Evolutionary conservation across 2,888 invertebrate genomes (phyloP).

Genomic region (Altica lythri): DNA sequence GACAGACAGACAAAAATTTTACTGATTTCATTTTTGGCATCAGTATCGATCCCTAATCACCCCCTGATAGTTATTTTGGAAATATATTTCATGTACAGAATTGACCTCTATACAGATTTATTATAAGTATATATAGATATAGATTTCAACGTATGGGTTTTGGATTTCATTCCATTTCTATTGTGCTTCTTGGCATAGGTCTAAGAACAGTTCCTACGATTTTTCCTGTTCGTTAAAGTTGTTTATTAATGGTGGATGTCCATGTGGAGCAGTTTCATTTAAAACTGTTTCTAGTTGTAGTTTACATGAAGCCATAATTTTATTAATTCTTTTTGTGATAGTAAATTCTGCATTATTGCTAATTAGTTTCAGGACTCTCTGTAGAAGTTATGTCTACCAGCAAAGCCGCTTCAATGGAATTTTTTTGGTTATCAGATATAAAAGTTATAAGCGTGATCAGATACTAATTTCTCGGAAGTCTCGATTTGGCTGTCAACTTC

Average conservation of each 20-base stretch:
- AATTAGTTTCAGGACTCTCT: constrained; percentile 77
- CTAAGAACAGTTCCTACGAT: constrained; percentile 76
- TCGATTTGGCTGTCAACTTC: constrained; percentile 71
- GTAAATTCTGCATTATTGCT: constrained; percentile 73
- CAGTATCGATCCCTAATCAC: too few species aligned
- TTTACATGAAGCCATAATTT: constrained; percentile 71
- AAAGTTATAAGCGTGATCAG: constrained; percentile 83
- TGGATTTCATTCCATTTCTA: constrained; percentile 77
- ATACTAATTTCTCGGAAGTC: constrained; percentile 72
- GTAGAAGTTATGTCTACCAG: constrained; percentile 78
- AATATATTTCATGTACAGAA: too few species aligned
- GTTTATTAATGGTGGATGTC: constrained; percentile 74
- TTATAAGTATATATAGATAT: too few species aligned
- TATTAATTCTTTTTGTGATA: constrained; percentile 72
- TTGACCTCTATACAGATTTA: too few species aligned
- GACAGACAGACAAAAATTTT: too few species aligned
- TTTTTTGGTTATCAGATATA: constrained; percentile 79
- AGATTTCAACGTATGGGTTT: constrained; percentile 82
- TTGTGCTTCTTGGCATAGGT: constrained; percentile 71
- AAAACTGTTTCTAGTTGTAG: constrained; percentile 73
- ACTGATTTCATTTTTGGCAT: too few species aligned
- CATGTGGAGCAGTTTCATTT: constrained; percentile 75
- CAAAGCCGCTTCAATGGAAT: constrained; percentile 76
- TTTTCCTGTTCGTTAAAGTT: constrained; percentile 75
- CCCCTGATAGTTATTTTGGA: too few species aligned